These are phyloP conservation scores for Dendrolimus kikuchii DNA, from an alignment of 1,140 invertebrate species.

Conservation along the genomic window DNA sequence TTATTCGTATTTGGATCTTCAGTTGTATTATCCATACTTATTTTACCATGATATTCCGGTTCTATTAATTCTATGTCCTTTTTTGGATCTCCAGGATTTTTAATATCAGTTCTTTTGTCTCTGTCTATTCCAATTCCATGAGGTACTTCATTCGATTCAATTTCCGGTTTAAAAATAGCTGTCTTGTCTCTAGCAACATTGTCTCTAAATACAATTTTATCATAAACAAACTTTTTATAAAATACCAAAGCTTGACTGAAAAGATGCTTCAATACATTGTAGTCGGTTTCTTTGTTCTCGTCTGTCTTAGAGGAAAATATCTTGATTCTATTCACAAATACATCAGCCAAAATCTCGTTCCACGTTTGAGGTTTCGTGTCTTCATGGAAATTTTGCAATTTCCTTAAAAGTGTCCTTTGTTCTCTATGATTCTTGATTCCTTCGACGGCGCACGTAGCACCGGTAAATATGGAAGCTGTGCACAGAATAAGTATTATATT, in stretches of 20 bases:
- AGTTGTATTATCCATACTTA: constrained; percentile 17
- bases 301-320: constrained; percentile 29
- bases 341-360: constrained; percentile 48
- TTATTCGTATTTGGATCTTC: constrained; percentile 9
- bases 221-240: constrained; percentile 42
- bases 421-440: constrained; percentile 10
- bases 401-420: constrained; percentile 38
- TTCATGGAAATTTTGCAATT: constrained; percentile 37
- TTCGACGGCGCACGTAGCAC: constrained; percentile 11
- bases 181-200: constrained; percentile 3
- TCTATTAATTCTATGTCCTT: constrained; percentile 46
- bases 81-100: constrained; percentile 12
- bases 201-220: constrained; percentile 21
- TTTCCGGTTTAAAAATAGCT: constrained; percentile 6
- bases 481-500: constrained; percentile 17
- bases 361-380: constrained; percentile 28
- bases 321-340: constrained; percentile 41
- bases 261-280: constrained; percentile 17
- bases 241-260: constrained; percentile 33
- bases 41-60: constrained; percentile 43
- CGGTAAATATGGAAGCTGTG: constrained; percentile 12
- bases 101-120: background rate
- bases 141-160: no score
- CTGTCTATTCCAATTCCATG: no score
- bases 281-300: constrained; percentile 14